Conservation (phyloP, 2,113 vertebrate genomes). For the Actenoides lindsayi region DNA sequence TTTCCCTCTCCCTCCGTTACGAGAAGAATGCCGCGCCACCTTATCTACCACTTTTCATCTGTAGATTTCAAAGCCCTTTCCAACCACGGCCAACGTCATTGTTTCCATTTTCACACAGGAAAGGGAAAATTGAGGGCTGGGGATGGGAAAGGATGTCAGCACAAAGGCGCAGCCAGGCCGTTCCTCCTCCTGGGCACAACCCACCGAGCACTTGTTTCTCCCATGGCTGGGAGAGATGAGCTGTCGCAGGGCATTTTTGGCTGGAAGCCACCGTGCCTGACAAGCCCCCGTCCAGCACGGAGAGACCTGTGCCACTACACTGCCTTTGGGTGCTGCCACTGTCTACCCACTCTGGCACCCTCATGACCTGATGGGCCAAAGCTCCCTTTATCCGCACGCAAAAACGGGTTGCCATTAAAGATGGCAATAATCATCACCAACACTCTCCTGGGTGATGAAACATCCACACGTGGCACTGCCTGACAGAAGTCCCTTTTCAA, state of each 20-base stretch:
- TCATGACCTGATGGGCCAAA: not conserved
- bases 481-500: not conserved
- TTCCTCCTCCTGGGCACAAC: not conserved
- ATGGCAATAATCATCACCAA: not conserved
- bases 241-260: not conserved
- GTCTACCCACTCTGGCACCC: rapidly evolving
- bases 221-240: not conserved
- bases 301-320: not conserved
- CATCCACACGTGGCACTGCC: not conserved
- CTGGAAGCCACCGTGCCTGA: not conserved
- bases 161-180: not conserved
- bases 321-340: not conserved
- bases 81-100: not conserved
- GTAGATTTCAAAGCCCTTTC: not conserved
- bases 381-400: not conserved
- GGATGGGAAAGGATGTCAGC: not conserved
- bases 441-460: not conserved
- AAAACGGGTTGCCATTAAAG: not conserved
- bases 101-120: conserved; percentile 18
- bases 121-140: not conserved
- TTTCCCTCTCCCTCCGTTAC: not conserved
- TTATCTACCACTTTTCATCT: not conserved
- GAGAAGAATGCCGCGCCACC: rapidly evolving
- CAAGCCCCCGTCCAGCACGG: not conserved
- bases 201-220: not conserved